phyloP scores from a whole-genome alignment of 2,888 invertebrate genomes.

The Clivina fossor region DNA sequence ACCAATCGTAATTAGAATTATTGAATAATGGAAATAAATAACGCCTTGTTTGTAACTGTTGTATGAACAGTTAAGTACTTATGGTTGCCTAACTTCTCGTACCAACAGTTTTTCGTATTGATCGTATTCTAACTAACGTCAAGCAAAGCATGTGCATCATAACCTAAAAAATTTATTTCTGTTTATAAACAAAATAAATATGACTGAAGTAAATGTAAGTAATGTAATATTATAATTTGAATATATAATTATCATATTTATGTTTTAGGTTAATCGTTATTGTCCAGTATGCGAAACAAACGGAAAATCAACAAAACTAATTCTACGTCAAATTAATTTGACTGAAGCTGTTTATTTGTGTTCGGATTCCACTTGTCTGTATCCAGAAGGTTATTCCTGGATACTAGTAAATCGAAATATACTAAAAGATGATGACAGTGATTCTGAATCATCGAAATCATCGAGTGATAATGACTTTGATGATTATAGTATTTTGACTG shows the following conservation, averaged over 20 bases:
- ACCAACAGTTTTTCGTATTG: too few relatives aligned
- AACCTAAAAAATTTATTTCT: too few relatives aligned
- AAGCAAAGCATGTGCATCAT: too few relatives aligned
- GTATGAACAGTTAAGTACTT: too few relatives aligned
- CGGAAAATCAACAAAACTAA: neutral
- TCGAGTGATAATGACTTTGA: too few relatives aligned
- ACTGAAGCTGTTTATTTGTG: constrained; percentile 18
- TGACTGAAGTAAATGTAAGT: constrained; percentile 13
- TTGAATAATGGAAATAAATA: too few relatives aligned
- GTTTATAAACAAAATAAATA: too few relatives aligned
- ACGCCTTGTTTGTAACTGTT: too few relatives aligned
- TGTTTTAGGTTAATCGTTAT: constrained; percentile 9
- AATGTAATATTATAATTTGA: neutral
- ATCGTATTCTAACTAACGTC: too few relatives aligned
- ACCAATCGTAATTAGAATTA: too few relatives aligned
- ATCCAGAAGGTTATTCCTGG: constrained; percentile 13
- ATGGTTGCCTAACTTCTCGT: too few relatives aligned
- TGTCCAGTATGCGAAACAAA: constrained; percentile 15
- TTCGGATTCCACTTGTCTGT: constrained; percentile 7
- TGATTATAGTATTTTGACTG: too few relatives aligned
- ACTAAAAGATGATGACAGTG: constrained; percentile 10
- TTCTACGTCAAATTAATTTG: constrained; percentile 18
- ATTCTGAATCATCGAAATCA: constrained; percentile 11
- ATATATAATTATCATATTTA: constrained; percentile 8
- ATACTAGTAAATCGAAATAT: constrained; percentile 5